These are phyloP conservation scores for Semaprochilodus insignis DNA, from an alignment of 2,797 vertebrate genomes.

Conservation along the genomic window DNA sequence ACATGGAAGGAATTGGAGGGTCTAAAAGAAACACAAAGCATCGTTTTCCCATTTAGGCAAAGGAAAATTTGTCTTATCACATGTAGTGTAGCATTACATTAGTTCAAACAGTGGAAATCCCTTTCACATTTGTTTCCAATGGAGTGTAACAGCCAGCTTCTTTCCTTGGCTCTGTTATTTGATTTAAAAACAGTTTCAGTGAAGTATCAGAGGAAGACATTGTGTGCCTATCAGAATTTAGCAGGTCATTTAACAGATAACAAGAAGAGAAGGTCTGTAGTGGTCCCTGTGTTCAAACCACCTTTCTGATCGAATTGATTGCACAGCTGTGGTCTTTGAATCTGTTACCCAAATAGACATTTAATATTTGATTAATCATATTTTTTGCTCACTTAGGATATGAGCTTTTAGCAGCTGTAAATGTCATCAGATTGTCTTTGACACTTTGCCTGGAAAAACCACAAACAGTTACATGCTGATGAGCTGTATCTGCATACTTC, in stretches of 20 bases:
- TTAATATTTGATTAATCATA: slow-evolving; percentile 6
- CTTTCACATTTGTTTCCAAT: neutral
- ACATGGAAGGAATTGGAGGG: neutral
- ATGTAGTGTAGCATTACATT: neutral
- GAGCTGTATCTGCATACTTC: slow-evolving; percentile 4
- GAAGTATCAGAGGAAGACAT: neutral
- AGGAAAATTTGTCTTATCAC: neutral
- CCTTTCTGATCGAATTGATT: neutral
- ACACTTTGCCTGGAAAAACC: neutral
- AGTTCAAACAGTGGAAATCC: neutral
- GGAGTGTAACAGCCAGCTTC: neutral
- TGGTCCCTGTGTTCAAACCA: neutral
- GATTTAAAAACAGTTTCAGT: neutral
- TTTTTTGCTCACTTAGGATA: neutral
- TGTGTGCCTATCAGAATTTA: neutral
- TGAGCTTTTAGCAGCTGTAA: slow-evolving; percentile 13
- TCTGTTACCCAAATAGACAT: neutral
- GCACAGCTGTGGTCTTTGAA: slow-evolving; percentile 14
- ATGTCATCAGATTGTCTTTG: neutral
- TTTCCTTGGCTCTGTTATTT: neutral
- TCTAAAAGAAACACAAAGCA: neutral
- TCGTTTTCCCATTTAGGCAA: neutral
- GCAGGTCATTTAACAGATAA: neutral
- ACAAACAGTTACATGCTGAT: slow-evolving; percentile 15
- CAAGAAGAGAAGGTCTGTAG: neutral